Evolutionary conservation across 2,888 invertebrate genomes (phyloP).

Genomic region (Hymenopus coronatus): DNA sequence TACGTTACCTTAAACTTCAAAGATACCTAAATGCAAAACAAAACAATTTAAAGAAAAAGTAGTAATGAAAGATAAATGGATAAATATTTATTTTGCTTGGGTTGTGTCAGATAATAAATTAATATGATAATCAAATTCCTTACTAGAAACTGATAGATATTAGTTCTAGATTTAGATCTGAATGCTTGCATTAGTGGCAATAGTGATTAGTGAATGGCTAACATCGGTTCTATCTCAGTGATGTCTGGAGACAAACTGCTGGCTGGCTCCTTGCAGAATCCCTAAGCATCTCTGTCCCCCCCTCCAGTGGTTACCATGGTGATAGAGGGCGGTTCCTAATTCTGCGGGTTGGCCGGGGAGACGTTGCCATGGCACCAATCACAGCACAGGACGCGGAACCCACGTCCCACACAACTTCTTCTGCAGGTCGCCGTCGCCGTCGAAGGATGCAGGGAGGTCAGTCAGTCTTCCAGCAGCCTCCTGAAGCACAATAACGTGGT

Average conservation of each 20-base stretch:
- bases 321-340: neutral
- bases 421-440: neutral
- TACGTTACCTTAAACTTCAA: too few relatives aligned
- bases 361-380: conserved; percentile 1
- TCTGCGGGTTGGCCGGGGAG: conserved; percentile 17
- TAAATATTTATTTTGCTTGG: too few relatives aligned
- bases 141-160: too few relatives aligned
- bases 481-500: neutral
- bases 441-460: neutral
- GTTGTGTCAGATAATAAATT: too few relatives aligned
- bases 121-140: too few relatives aligned
- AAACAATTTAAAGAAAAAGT: too few relatives aligned
- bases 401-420: neutral
- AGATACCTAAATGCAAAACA: too few relatives aligned
- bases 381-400: neutral
- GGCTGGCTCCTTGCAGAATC: neutral
- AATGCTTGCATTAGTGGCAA: too few relatives aligned
- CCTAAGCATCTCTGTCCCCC: neutral
- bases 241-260: neutral
- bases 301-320: conserved; percentile 1
- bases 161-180: too few relatives aligned
- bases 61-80: too few relatives aligned
- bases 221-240: neutral
- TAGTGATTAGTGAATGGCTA: neutral
- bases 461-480: neutral